Conservation (phyloP, 2,888 invertebrate genomes). For the Crocallis elinguaria region DNA sequence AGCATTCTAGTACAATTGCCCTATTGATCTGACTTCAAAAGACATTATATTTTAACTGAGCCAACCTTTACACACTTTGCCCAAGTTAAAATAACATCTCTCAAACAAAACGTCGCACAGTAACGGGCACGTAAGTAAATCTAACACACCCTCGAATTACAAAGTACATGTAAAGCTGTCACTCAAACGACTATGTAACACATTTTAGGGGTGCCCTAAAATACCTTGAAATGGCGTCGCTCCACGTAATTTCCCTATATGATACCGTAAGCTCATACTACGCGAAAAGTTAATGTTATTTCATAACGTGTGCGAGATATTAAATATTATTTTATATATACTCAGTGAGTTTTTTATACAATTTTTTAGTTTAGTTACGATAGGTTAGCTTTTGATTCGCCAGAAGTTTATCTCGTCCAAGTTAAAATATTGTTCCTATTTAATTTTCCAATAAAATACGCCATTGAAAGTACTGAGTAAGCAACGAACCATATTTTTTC, state of each 20-base stretch:
- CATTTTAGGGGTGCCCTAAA: conserved; percentile 57
- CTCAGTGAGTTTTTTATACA: too few relatives aligned
- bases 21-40: background rate
- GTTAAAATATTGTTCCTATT: too few relatives aligned
- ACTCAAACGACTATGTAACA: conserved; percentile 58
- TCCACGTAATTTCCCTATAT: conserved; percentile 56
- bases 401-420: too few relatives aligned
- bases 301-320: conserved; percentile 41
- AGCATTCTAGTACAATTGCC: too few relatives aligned
- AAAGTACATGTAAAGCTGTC: conserved; percentile 55
- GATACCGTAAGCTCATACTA: conserved; percentile 42
- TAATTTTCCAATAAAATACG: too few relatives aligned
- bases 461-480: too few relatives aligned
- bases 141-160: conserved; percentile 44
- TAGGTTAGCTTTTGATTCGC: too few relatives aligned
- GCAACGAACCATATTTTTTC: too few relatives aligned
- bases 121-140: conserved; percentile 16
- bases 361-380: too few relatives aligned
- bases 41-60: background rate
- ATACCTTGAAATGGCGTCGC: conserved; percentile 58
- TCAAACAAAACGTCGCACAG: conserved; percentile 1
- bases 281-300: conserved; percentile 46
- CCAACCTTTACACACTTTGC: background rate
- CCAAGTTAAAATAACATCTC: conserved; percentile 1
- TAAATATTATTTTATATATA: conserved; percentile 16